Conservation (phyloP, 1,140 invertebrate species). For the Ceratoteleas bidentatus region DNA sequence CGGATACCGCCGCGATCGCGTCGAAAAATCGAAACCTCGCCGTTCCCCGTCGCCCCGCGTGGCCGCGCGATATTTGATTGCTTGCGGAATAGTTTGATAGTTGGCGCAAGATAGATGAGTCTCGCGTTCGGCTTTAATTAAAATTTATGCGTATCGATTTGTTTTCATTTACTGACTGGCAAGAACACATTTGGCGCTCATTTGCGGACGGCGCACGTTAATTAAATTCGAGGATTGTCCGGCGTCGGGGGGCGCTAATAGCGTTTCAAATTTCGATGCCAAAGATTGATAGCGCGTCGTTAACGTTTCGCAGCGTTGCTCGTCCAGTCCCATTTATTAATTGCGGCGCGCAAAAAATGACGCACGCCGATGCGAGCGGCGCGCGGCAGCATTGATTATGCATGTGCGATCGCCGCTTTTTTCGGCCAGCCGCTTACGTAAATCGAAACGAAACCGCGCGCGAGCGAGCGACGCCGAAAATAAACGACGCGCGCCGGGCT, state of each 20-base stretch:
- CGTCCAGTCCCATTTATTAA: constrained; percentile 1
- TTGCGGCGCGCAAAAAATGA: constrained; percentile 4
- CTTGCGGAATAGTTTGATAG: constrained; percentile 46
- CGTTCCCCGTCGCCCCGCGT: constrained; percentile 1
- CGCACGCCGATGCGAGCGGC: constrained; percentile 1
- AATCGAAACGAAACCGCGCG: too few relatives aligned
- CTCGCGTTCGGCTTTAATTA: constrained; percentile 53
- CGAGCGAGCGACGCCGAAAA: too few relatives aligned
- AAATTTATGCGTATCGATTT: constrained; percentile 54
- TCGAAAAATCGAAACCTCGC: constrained; percentile 31
- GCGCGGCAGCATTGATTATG: constrained; percentile 1
- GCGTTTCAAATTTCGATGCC: constrained; percentile 30
- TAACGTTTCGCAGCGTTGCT: constrained; percentile 2
- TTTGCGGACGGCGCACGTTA: constrained; percentile 39
- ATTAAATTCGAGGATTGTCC: constrained; percentile 48
- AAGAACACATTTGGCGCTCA: constrained; percentile 45
- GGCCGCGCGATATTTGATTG: constrained; percentile 20
- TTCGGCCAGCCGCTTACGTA: too few relatives aligned
- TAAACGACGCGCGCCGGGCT: too few relatives aligned
- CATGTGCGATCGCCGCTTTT: neutral
- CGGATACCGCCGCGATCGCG: constrained; percentile 30
- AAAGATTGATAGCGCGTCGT: constrained; percentile 19
- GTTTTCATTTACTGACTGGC: constrained; percentile 45
- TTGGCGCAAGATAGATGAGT: constrained; percentile 53
- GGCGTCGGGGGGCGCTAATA: constrained; percentile 17